phyloP scores from a whole-genome alignment of 2,113 vertebrate species.

The Sapajus apella region DNA sequence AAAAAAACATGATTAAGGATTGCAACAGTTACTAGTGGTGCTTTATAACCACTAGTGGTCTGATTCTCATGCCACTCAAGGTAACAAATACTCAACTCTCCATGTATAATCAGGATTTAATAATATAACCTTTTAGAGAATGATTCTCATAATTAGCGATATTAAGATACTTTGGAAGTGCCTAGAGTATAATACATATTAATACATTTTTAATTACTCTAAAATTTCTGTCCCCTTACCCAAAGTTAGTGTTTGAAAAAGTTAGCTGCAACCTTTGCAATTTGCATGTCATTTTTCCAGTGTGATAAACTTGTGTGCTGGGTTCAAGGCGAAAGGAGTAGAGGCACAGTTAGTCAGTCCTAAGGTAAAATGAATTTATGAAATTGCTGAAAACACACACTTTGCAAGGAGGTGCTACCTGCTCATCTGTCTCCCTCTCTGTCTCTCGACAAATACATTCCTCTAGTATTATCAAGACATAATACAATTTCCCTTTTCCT shows the following conservation, averaged over 20 bases:
- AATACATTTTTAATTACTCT: background rate
- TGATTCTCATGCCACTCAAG: background rate
- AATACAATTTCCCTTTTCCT: background rate
- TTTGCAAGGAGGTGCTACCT: background rate
- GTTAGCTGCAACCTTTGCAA: background rate
- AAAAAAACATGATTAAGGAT: fast-evolving
- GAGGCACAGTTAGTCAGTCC: background rate
- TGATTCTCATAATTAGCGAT: background rate
- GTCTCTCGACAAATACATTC: background rate
- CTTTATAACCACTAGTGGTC: background rate
- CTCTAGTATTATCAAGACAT: background rate
- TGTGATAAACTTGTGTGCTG: background rate
- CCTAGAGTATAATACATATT: background rate
- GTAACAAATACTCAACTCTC: background rate
- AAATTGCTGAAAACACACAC: background rate
- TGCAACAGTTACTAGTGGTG: fast-evolving
- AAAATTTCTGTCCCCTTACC: background rate
- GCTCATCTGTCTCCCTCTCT: fast-evolving
- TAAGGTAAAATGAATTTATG: background rate
- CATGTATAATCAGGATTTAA: background rate
- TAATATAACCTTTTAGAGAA: background rate
- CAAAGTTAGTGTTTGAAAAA: background rate
- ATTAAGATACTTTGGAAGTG: background rate
- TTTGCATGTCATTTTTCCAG: background rate
- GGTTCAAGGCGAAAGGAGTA: too few relatives aligned